phyloP scores from a whole-genome alignment of 2,113 vertebrate genomes.

The Perccottus glenii region DNA sequence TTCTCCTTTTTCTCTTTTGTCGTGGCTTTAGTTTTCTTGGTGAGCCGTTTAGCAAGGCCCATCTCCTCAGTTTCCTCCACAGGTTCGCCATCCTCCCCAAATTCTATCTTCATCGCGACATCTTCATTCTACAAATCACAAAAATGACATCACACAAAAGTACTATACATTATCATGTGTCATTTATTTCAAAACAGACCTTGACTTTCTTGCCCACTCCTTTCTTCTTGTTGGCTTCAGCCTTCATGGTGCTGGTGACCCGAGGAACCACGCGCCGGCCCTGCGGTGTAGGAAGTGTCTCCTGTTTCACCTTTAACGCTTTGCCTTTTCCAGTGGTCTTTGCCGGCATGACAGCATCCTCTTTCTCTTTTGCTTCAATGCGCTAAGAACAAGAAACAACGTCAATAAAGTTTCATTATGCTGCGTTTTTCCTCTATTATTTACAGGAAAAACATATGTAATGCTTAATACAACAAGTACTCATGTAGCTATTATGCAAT shows the following conservation, averaged over 20 bases:
- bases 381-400: constrained; percentile 43
- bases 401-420: no score
- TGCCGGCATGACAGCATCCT: constrained; percentile 65
- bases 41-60: constrained; percentile 76
- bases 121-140: constrained; percentile 64
- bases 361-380: constrained; percentile 85
- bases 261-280: constrained; percentile 88
- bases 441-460: no score
- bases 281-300: constrained; percentile 87
- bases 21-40: constrained; percentile 79
- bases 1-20: constrained; percentile 78
- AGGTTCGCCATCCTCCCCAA: constrained; percentile 72
- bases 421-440: no score
- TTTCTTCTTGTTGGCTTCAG: constrained; percentile 86
- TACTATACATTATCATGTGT: background rate
- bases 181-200: constrained; percentile 70
- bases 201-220: constrained; percentile 79
- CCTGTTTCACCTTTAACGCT: constrained; percentile 81
- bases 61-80: constrained; percentile 42
- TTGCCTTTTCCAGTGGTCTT: constrained; percentile 82
- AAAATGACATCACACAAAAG: background rate
- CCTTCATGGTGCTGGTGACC: constrained; percentile 92
- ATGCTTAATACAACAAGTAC: background rate
- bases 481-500: background rate
- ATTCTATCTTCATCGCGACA: constrained; percentile 80